A percentile compares a stretch with the other conserved stretches of the same genome.
Conservation (phyloP, 1,140 invertebrate species). For the Saccostrea cuccullata region DNA sequence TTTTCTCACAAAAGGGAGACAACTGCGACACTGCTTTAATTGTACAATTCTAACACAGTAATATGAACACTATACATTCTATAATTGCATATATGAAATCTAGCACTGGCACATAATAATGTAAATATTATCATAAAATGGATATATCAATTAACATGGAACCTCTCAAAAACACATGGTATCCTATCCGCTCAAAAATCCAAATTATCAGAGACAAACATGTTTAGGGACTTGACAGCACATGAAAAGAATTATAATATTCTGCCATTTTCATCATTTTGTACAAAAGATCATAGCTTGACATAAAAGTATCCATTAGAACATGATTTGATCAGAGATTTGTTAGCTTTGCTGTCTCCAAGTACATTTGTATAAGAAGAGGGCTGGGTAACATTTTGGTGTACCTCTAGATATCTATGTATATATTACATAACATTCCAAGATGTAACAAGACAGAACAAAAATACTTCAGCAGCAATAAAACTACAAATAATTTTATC, state of each 20-base stretch:
- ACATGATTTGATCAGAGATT: background rate
- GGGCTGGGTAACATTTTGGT: background rate
- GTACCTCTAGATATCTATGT: background rate
- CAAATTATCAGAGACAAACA: background rate
- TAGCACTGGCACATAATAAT: conserved; percentile 19
- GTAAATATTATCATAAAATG: conserved; percentile 18
- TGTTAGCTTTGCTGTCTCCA: no score
- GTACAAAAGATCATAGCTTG: background rate
- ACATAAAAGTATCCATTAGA: background rate
- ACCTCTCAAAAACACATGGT: background rate
- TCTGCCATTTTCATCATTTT: background rate
- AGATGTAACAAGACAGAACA: background rate
- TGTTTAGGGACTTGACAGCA: background rate
- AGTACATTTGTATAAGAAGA: background rate
- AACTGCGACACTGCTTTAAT: background rate
- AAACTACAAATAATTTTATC: background rate
- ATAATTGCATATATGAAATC: conserved; percentile 29
- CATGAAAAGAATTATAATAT: background rate
- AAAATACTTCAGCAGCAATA: background rate
- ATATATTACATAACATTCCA: background rate
- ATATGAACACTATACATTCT: conserved; percentile 23
- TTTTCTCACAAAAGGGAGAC: background rate
- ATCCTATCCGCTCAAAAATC: background rate
- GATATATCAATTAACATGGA: conserved; percentile 4
- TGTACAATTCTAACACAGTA: background rate